Base-by-base conservation (phyloP, 2,888 invertebrate species). In the Eupithecia vulgata region DNA sequence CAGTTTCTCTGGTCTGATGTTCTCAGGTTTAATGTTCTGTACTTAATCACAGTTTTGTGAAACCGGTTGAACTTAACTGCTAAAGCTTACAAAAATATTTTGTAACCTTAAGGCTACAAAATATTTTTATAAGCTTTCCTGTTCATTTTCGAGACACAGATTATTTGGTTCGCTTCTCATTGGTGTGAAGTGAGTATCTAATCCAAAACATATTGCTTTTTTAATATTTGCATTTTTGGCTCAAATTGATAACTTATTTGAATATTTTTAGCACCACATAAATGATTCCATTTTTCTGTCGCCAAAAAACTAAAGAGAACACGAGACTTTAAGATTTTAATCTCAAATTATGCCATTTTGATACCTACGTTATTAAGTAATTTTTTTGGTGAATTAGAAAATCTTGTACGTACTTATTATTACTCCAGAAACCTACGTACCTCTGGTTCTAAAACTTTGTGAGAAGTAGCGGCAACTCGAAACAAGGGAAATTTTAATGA, bases 401-500 rank as follows among this genome's bases (percentile, higher is more conserved):
- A 25, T 57, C 25, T 57, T 61, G 17, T 7, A 8, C 17, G 37
- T 40, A 65, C 21, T 65, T 15, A 65, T 65, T 65, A 64, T 40
- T 21, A 42, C 21, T 12, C 12, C n/a, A 35, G 65, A 6, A 21
- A 65, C n/a, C 45, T 48, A 48, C 8, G n/a, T 21, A 64, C n/a
- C 17, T 65, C 3, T 17, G 64, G 30, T 61, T 61, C 17, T 15
- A 6, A 25, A 65, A 65, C 66, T 52, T 68, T 68, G 68, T 67
- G 30, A 15, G 59, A 67, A 40, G 64, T 66, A 65, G 70, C 67
- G 70, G 21, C 4, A 40, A 37, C 21, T 40, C 40, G 25, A 42
- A 37, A 64, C 62, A 65, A 65, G 15, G 25, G 37, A 40, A 65
- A 57, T 57, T 57, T 57, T 57, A 57, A 65, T 40, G 65, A 37